Base-by-base conservation (phyloP, 2,113 vertebrate genomes). In the Agelaius tricolor region DNA sequence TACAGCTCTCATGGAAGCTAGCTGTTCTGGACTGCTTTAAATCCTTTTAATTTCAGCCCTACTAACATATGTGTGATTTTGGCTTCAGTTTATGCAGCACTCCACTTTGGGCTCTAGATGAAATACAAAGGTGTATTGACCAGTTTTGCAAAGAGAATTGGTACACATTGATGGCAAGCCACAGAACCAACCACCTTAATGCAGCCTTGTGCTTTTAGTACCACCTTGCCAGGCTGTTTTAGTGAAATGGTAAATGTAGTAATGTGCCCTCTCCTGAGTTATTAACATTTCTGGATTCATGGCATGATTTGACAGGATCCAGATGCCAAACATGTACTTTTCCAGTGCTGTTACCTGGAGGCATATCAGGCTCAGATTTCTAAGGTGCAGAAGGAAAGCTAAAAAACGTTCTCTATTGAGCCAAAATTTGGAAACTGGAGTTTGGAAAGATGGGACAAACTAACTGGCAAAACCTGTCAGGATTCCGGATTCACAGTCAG, bases 11-110 rank as follows among this genome's bases (percentile, higher is more conserved):
- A 31, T 13, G 28, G 28, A 54, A 65, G 16, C 44, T 28, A 92
- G 46, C 30, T 11, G 15, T 67, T 54, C 39, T n/a, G 31, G 44
- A 46, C 17, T 65, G 20, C 37, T 81, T 90, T 76, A 35, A 85
- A 37, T 12, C 3, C 27, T 82, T 82, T 76, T 52, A 9, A 66
- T 74, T 83, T 94, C 87, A 83, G 28, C 43, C 44, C 39, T 44
- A 11, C n/a, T 26, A 69, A 82, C 9, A 16, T 7, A 21, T 0
- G 0, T 15, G 16, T 5, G 37, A 31, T 58, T 73, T 61, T 80
- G 49, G n/a, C 66, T 65, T 66, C 39, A 26, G 16, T 13, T 80
- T 86, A 61, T 54, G 30, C 31, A 87, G 55, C 44, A 24, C 41
- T 93, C 10, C 33, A 2, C 58, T 61, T 82, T 27, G 72, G 35